Base-by-base conservation (phyloP, 2,797 vertebrate genomes). In the Malurus splendens region DNA sequence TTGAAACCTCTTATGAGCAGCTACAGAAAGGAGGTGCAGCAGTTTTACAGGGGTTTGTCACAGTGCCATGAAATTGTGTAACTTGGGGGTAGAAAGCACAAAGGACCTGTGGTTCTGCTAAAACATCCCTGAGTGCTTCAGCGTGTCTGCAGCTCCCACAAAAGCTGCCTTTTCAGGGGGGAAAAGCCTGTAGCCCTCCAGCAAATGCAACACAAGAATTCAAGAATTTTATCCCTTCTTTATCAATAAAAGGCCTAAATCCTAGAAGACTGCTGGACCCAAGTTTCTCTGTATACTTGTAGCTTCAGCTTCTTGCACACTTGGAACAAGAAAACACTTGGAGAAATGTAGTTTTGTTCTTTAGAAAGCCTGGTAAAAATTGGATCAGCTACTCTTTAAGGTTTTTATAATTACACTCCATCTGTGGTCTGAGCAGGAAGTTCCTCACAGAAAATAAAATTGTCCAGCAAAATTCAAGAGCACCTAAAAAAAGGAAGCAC, bases 71-170 rank as follows among this genome's bases (percentile, higher is more conserved):
- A 55, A 84, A 65, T 39, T 5, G 10, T 70, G 13, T 30, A 15
- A 87, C 41, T 39, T 32, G 33, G 33, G 28, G 13, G 15, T 3
- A n/a, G 22, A 61, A 70, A 77, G 30, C 2, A 3, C 54, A 70
- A 72, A 87, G 39, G 38, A 47, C 9, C 12, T 16, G 3, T 19
- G 56, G 20, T 41, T 45, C 54, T 67, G 24, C 65, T 68, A 36
- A 65, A 89, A 50, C 5, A 72, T 61, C 22, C 13, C 9, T 11
- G 54, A 77, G 32, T 2, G 3, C 11, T 60, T 60, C 36, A 62
- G 47, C 0, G 0, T 20, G 33, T 23, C 44, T 9, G 17, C 38
- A 90, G 48, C 24, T 54, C 48, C 52, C 57, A 12, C 28, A 38
- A 45, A 82, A 48, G 8, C 27, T 62, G 57, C 28, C 38, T 24